phyloP scores from a whole-genome alignment of 2,888 invertebrate genomes.

The Tuberolachnus salignus region DNA sequence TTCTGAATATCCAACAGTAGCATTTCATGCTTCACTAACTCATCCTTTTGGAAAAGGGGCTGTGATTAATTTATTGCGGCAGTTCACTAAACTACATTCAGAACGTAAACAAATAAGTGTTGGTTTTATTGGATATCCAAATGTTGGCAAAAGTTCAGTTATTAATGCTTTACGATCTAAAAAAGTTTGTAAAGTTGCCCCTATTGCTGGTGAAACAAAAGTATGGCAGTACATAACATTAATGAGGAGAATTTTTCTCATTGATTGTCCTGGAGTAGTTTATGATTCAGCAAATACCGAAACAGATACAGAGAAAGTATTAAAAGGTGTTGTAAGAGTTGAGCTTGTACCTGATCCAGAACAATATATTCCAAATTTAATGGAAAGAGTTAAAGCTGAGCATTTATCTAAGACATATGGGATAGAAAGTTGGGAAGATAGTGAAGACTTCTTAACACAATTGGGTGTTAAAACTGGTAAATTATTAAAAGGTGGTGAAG shows the following conservation, averaged over 20 bases:
- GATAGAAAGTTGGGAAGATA: constrained; percentile 79
- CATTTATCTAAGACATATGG: constrained; percentile 91
- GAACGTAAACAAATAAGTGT: constrained; percentile 99
- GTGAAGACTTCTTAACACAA: constrained; percentile 89
- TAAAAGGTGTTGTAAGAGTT: constrained; percentile 97
- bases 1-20: constrained; percentile 94
- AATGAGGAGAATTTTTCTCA: constrained; percentile 94
- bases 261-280: constrained; percentile 98
- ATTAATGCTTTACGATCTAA: constrained; percentile 95
- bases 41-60: constrained; percentile 99
- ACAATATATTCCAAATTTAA: constrained; percentile 86
- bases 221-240: constrained; percentile 99
- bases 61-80: constrained; percentile 91
- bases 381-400: constrained; percentile 85
- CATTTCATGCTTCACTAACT: constrained; percentile 97
- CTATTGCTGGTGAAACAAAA: constrained; percentile 96
- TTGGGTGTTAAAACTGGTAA: constrained; percentile 86
- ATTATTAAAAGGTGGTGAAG: constrained; percentile 94
- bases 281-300: constrained; percentile 96
- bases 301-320: constrained; percentile 90
- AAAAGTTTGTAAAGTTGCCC: constrained; percentile 98
- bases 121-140: constrained; percentile 98
- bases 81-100: constrained; percentile 91
- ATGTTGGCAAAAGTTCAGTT: constrained; percentile 97
- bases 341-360: constrained; percentile 93